Evolutionary conservation across 2,797 vertebrate genomes (phyloP).

Genomic region (Sebastes matsubarae): DNA sequence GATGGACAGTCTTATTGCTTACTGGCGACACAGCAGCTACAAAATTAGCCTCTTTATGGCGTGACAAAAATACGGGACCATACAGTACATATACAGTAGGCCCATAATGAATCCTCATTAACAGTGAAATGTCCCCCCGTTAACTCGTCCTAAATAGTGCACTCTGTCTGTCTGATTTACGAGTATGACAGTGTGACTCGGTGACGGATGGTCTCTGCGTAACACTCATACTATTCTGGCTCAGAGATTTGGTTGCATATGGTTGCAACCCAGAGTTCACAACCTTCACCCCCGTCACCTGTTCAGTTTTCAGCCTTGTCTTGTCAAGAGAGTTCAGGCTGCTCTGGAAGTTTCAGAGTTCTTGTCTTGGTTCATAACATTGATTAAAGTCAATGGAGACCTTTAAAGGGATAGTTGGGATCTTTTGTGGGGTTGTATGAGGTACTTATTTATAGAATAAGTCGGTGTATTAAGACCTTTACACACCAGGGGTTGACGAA

Average conservation of each 20-base stretch:
- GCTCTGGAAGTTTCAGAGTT: neutral
- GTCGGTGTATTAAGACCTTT: too few relatives aligned
- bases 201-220: conserved; percentile 29
- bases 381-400: neutral
- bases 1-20: neutral
- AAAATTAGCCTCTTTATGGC: conserved; percentile 19
- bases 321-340: conserved; percentile 12
- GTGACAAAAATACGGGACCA: neutral
- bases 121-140: conserved; percentile 1
- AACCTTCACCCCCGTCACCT: conserved; percentile 63
- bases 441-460: neutral
- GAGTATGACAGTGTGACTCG: neutral
- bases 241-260: conserved; percentile 64
- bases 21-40: neutral
- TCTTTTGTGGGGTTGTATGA: neutral
- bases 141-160: conserved; percentile 7
- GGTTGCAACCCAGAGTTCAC: conserved; percentile 51
- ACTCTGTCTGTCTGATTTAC: conserved; percentile 47
- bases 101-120: conserved; percentile 10
- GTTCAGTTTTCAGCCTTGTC: conserved; percentile 39
- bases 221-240: conserved; percentile 59
- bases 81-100: too few relatives aligned
- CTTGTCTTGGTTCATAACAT: neutral
- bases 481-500: too few relatives aligned
- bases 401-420: neutral